Evolutionary conservation across 2,888 invertebrate genomes (phyloP).

Genomic region (Copidosoma aretas): DNA sequence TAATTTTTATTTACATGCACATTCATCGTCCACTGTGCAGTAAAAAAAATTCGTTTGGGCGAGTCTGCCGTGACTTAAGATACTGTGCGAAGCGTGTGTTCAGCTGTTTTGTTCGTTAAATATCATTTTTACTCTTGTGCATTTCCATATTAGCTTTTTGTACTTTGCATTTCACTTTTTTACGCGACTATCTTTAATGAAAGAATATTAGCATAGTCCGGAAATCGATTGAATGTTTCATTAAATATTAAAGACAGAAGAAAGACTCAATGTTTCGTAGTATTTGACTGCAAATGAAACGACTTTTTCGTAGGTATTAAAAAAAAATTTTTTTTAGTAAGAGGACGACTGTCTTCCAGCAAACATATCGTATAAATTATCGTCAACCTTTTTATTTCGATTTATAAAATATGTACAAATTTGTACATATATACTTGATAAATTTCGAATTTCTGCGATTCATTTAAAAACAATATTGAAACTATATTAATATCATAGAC

Average conservation of each 20-base stretch:
- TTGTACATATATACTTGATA: constrained; percentile 30
- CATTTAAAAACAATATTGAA: constrained; percentile 17
- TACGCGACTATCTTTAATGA: too few relatives aligned
- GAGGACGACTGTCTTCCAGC: constrained; percentile 15
- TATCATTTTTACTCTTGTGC: neutral
- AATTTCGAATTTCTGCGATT: constrained; percentile 37
- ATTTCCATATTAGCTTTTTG: neutral
- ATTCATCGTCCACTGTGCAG: neutral
- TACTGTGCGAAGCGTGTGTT: neutral
- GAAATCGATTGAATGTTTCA: too few relatives aligned
- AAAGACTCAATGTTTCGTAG: too few relatives aligned
- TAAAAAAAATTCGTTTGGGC: neutral
- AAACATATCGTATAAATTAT: constrained; percentile 10
- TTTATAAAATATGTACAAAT: constrained; percentile 25
- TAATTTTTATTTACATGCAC: neutral
- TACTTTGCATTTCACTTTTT: neutral
- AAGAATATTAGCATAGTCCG: neutral
- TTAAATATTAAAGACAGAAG: too few relatives aligned
- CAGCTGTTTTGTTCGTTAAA: neutral
- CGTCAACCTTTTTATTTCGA: constrained; percentile 21
- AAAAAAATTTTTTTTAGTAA: neutral
- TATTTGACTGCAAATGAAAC: neutral
- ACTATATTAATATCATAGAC: constrained; percentile 37
- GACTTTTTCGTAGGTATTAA: neutral
- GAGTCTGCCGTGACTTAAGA: neutral